These are phyloP conservation scores for Oreochromis mossambicus DNA, from an alignment of 2,797 vertebrate species.

Conservation along the genomic window DNA sequence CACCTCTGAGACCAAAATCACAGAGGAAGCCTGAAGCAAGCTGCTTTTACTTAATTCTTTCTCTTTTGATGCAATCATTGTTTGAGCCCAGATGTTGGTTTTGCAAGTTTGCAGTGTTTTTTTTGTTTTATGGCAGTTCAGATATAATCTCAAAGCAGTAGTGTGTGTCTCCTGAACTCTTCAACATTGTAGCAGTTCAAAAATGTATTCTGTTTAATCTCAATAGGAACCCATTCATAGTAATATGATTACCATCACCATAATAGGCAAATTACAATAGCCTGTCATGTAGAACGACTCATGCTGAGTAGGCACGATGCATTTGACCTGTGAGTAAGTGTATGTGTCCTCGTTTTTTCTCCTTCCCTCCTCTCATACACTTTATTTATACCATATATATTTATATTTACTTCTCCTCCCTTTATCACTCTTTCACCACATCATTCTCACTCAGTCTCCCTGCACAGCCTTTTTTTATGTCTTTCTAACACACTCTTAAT, in stretches of 20 bases:
- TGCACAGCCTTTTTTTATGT: conserved; percentile 21
- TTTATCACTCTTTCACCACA: background rate
- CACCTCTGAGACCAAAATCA: conserved; percentile 47
- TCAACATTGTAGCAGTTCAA: conserved; percentile 10
- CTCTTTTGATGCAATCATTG: background rate
- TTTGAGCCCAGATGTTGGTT: background rate
- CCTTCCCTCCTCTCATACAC: background rate
- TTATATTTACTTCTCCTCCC: conserved; percentile 16
- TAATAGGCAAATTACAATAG: conserved; percentile 55
- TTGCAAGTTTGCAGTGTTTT: background rate
- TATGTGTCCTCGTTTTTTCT: background rate
- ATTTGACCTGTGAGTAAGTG: conserved; percentile 35
- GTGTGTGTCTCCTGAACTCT: background rate
- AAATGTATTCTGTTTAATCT: conserved; percentile 32
- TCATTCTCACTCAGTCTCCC: background rate
- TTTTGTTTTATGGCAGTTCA: background rate
- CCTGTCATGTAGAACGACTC: conserved; percentile 46
- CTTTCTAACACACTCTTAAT: conserved; percentile 64
- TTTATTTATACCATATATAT: background rate
- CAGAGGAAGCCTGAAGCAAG: background rate
- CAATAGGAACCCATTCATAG: conserved; percentile 19
- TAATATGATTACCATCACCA: conserved; percentile 41
- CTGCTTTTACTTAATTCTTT: background rate
- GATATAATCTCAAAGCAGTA: background rate
- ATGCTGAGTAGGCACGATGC: conserved; percentile 35